A percentile compares a stretch with the other conserved stretches of the same genome.
phyloP scores from a whole-genome alignment of 2,113 vertebrate species.

The Ophiodon elongatus region DNA sequence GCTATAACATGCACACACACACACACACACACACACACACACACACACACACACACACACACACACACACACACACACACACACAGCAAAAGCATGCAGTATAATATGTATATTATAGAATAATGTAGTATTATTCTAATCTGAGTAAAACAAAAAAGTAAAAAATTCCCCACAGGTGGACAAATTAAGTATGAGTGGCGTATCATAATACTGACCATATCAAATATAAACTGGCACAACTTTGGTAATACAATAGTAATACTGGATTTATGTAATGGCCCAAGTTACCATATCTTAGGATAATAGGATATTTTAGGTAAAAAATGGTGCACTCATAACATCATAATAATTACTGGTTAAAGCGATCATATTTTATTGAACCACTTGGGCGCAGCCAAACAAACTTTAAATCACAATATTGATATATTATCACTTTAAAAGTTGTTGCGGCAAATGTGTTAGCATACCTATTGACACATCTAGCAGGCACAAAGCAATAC shows the following conservation, averaged over 20 bases:
- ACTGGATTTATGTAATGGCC: neutral
- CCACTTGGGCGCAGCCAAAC: neutral
- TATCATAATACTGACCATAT: neutral
- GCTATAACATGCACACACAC: no score
- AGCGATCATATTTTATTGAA: neutral
- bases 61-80: neutral
- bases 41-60: neutral
- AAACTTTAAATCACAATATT: neutral
- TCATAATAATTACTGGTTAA: no score
- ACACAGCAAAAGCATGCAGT: neutral
- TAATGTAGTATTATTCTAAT: neutral
- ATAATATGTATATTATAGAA: neutral
- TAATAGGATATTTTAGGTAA: no score
- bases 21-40: neutral
- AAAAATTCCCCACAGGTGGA: no score
- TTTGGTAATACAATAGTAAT: neutral
- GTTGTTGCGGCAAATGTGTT: neutral
- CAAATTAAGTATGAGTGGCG: neutral
- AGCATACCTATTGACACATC: neutral
- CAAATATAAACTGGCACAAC: neutral
- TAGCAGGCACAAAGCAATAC: neutral
- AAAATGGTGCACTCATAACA: no score
- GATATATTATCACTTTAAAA: neutral
- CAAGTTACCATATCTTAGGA: neutral
- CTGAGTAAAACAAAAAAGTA: neutral